phyloP scores from a whole-genome alignment of 1,140 invertebrate genomes.

The Leptonema lineaticorne region DNA sequence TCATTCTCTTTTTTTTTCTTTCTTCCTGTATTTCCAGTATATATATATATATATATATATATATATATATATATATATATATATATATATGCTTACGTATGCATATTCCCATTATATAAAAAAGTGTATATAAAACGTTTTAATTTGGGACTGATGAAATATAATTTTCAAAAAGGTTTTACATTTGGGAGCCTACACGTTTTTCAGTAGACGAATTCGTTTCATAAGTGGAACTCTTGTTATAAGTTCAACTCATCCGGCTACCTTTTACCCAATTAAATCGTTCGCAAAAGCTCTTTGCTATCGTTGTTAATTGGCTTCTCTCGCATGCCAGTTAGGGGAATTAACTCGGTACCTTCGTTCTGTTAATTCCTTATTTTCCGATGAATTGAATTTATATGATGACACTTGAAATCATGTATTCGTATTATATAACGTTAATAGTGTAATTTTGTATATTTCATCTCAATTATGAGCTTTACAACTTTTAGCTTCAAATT shows the following conservation, averaged over 20 bases:
- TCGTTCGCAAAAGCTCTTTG: conserved; percentile 38
- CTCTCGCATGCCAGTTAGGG: conserved; percentile 40
- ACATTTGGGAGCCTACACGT: not conserved
- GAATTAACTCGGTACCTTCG: conserved; percentile 35
- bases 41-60: no score
- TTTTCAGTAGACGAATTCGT: conserved; percentile 9
- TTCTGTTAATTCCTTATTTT: conserved; percentile 38
- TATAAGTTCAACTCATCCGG: conserved; percentile 36
- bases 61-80: no score
- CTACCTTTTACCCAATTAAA: conserved; percentile 41
- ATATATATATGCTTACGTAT: not conserved
- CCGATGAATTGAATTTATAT: conserved; percentile 38
- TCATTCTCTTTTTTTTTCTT: not conserved
- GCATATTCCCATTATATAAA: not conserved
- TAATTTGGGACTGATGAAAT: not conserved
- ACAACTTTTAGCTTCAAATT: no score
- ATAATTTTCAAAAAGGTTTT: conserved; percentile 4
- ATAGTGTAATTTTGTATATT: not conserved
- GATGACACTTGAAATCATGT: conserved; percentile 10
- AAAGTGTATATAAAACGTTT: not conserved
- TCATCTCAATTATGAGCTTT: no score
- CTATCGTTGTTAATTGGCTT: conserved; percentile 41
- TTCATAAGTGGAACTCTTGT: conserved; percentile 27
- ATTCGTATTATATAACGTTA: not conserved
- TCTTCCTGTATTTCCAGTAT: not conserved